phyloP scores from a whole-genome alignment of 2,797 vertebrate species.

The Meda fulgida region DNA sequence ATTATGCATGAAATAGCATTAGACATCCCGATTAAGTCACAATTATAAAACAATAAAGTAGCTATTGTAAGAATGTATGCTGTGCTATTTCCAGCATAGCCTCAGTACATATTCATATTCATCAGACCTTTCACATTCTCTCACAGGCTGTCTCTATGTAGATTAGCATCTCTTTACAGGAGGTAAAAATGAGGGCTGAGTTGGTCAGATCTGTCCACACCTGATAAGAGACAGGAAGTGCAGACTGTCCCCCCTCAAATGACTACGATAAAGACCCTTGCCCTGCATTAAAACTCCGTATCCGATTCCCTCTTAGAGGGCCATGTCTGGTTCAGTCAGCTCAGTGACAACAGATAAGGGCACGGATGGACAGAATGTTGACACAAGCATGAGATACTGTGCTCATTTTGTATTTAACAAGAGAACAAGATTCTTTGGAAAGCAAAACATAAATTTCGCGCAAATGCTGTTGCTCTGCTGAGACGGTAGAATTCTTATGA shows the following conservation, averaged over 20 bases:
- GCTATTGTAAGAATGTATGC: background rate
- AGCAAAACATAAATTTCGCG: background rate
- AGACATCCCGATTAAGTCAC: background rate
- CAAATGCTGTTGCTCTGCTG: conserved; percentile 9
- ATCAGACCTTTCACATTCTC: conserved; percentile 48
- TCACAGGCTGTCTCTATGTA: conserved; percentile 23
- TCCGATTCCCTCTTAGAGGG: background rate
- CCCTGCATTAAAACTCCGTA: conserved; percentile 2
- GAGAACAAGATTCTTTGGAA: background rate
- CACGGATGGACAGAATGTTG: background rate
- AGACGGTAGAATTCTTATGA: background rate
- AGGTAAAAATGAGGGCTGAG: background rate
- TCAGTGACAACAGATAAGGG: background rate
- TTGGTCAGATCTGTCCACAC: conserved; percentile 3
- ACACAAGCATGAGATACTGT: background rate
- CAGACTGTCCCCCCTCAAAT: conserved; percentile 1
- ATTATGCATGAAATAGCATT: too few species aligned
- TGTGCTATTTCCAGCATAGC: background rate
- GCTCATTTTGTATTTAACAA: background rate
- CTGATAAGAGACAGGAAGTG: conserved; percentile 17
- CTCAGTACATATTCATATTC: conserved; percentile 44
- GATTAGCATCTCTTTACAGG: conserved; percentile 31
- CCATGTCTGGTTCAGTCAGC: background rate
- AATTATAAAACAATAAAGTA: background rate
- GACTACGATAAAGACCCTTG: background rate